Evolutionary conservation across 2,113 vertebrate species (phyloP), one percentile per base, ranked within the genome.

Genomic region (Archocentrus centrarchus): DNA sequence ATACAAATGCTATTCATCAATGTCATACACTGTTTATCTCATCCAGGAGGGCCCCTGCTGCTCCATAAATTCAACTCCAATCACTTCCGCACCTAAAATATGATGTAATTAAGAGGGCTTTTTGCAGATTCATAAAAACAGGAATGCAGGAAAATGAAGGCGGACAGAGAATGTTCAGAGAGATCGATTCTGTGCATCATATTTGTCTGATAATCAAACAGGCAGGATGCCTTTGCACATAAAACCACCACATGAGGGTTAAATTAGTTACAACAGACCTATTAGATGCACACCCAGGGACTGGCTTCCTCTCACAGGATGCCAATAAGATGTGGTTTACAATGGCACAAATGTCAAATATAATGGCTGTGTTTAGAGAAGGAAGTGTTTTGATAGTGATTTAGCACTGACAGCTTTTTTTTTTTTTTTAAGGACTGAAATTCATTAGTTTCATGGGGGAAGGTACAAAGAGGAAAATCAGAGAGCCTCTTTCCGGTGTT

Each of bases 1-100:
- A 83, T 70, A 87, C 81, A 81, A 84, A 86, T 39, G 55, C 63
- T 88, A 92, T 93, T 88, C 86, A 88, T 93, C 94, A 91, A 44
- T 77, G 93, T 83, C 92, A 80, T 9, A 17, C 27, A 0, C 30
- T 30, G 59, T 90, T 90, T 79, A 80, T 90, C 79, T 87, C 83
- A 32, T 84, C 77, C 11, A 22, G 59, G 83, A 64, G 75, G 15
- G 32, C 30, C 18, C 7, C 53, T 14, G 64, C 50, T 27, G 58
- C 47, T 5, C 66, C 59, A 39, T 82, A 77, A 91, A 95, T 89
- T 79, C 10, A 84, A 83, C 79, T 81, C 75, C 86, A 76, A 85
- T 89, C 89, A 85, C 68, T 89, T 87, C 91, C 90, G 62, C 62
- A 47, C 79, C 73, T 53, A 76, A 88, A 87, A 90, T 86, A 85